phyloP scores from a whole-genome alignment of 2,888 invertebrate genomes.

The Ophion ellenae region DNA sequence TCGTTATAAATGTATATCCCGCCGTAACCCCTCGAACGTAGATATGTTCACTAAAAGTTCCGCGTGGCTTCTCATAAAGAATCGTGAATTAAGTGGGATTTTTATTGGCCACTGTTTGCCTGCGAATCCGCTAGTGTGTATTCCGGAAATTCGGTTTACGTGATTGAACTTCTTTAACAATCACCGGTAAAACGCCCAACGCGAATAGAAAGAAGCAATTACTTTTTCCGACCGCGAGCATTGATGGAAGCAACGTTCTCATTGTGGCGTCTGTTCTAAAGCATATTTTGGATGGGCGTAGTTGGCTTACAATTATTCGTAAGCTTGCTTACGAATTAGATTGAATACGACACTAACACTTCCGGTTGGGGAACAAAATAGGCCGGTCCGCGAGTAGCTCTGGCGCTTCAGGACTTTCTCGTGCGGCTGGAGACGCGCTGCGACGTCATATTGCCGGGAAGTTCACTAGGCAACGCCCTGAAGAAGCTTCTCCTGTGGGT shows the following conservation, averaged over 20 bases:
- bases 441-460: conserved; percentile 86
- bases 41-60: too few species aligned
- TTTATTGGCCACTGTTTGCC: too few species aligned
- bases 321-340: background rate
- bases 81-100: too few species aligned
- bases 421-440: conserved; percentile 88
- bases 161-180: too few species aligned
- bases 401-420: conserved; percentile 89
- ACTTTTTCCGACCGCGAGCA: too few species aligned
- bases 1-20: too few species aligned
- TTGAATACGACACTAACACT: conserved; percentile 22
- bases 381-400: conserved; percentile 92
- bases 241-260: too few species aligned
- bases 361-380: conserved; percentile 74
- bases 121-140: too few species aligned
- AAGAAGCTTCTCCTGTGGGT: conserved; percentile 89
- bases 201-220: background rate
- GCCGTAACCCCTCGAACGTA: too few species aligned
- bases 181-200: background rate
- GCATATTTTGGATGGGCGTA: background rate
- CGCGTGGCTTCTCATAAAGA: too few species aligned
- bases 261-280: too few species aligned
- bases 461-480: conserved; percentile 85
- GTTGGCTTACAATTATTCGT: background rate
- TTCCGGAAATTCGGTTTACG: too few species aligned